Base-by-base conservation (phyloP, 2,888 invertebrate genomes). In the Microplitis deprimator region DNA sequence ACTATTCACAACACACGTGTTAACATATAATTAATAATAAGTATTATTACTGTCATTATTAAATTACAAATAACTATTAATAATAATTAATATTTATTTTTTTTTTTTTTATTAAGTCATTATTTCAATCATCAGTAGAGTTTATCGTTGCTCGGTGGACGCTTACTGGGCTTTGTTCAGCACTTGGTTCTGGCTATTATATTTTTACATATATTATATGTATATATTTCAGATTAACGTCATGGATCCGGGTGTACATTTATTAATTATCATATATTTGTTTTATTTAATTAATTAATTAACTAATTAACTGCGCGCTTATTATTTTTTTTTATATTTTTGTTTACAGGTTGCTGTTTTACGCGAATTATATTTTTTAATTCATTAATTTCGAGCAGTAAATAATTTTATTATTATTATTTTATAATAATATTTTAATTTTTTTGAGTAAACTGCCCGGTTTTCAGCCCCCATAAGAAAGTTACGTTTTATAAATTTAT, bases 91-190 rank as follows among this genome's bases (percentile, higher is more conserved):
- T 16, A 10, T 10, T 20, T n/a, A 20, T 17, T 72, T 13, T n/a
- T n/a, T 62, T 71, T 61, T 60, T 20, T 38, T 72, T 72, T 13
- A 7, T 62, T 13, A 8, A 50, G 8, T 50, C n/a, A 62, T 16
- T 62, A 62, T 16, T 62, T 16, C 8, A 20, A 16, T 62, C 16
- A 62, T 62, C 20, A 62, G 16, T 62, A 17, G 20, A 6, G 7
- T 17, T 62, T 72, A 61, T 77, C 76, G 74, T 76, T 69, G 76
- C 78, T 79, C 75, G 75, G 76, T 78, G 77, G 69, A 81, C 78
- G 88, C 88, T 89, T 89, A 82, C 85, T 86, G 85, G 83, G 88
- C 89, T 89, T 88, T 83, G 84, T 86, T 84, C 84, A 87, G 87
- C 87, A 87, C 85, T 87, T 67, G 88, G 88, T 88, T 87, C 80